Conservation (phyloP, 2,888 invertebrate genomes). For the Aquatica leii region DNA sequence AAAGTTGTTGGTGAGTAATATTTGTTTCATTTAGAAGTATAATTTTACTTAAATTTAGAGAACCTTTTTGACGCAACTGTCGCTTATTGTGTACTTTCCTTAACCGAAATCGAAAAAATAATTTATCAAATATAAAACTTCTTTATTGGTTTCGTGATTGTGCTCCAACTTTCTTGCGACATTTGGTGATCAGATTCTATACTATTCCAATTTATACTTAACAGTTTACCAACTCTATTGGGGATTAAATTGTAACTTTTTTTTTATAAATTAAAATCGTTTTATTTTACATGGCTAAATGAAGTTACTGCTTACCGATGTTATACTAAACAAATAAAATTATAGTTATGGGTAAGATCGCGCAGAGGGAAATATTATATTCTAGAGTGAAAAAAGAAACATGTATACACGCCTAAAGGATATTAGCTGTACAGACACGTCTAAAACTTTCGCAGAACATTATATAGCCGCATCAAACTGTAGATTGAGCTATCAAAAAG, state of each 20-base stretch:
- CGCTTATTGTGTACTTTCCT: constrained; percentile 46
- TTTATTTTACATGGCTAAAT: constrained; percentile 7
- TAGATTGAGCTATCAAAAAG: constrained; percentile 47
- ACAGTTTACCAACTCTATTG: constrained; percentile 10
- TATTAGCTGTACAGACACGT: constrained; percentile 56
- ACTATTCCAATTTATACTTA: constrained; percentile 28
- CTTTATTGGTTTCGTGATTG: constrained; percentile 57
- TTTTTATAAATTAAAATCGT: neutral
- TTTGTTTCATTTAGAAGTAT: neutral
- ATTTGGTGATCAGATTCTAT: constrained; percentile 50
- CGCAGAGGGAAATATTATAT: too few species aligned
- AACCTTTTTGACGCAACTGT: constrained; percentile 49
- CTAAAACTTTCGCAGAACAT: constrained; percentile 54
- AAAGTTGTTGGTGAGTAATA: neutral
- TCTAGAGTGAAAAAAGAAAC: neutral
- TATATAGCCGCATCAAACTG: constrained; percentile 52
- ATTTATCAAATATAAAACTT: constrained; percentile 58
- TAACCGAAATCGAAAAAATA: constrained; percentile 52
- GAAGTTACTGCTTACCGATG: too few species aligned
- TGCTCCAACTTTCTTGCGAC: constrained; percentile 51
- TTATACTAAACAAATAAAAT: too few species aligned
- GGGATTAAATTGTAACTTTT: neutral
- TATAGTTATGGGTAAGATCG: too few species aligned
- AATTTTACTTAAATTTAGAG: neutral
- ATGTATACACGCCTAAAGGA: constrained; percentile 26